Evolutionary conservation across 1,140 invertebrate species (phyloP).

Genomic region (Nasonia vitripennis): DNA sequence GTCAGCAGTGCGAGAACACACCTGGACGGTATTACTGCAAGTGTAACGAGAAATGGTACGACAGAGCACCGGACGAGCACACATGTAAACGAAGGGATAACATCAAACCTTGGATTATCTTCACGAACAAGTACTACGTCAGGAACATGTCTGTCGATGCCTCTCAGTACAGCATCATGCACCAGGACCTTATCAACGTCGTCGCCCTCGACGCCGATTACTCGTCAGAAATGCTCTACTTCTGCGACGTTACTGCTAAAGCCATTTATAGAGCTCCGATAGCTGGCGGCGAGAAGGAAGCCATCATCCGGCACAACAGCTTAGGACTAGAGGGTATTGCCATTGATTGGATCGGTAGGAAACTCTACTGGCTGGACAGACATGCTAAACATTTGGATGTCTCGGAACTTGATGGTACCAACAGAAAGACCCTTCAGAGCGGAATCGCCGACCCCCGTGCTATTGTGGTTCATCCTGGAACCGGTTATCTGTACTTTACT

Average conservation of each 20-base stretch:
- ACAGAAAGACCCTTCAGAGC: slow-evolving; percentile 89
- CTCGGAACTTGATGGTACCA: slow-evolving; percentile 93
- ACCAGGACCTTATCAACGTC: slow-evolving; percentile 97
- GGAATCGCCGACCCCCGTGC: slow-evolving; percentile 94
- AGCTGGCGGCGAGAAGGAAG: slow-evolving; percentile 80
- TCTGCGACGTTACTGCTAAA: slow-evolving; percentile 96
- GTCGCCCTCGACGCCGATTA: slow-evolving; percentile 97
- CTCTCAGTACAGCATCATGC: slow-evolving; percentile 88
- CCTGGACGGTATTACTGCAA: slow-evolving; percentile 95
- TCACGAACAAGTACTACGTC: slow-evolving; percentile 98
- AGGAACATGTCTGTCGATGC: slow-evolving; percentile 96
- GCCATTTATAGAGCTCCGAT: slow-evolving; percentile 83
- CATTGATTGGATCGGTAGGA: slow-evolving; percentile 97
- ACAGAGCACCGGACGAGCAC: slow-evolving; percentile 88
- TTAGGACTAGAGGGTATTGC: slow-evolving; percentile 97
- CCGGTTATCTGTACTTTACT: slow-evolving; percentile 95
- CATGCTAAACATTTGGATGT: slow-evolving; percentile 96
- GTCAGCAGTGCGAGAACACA: slow-evolving; percentile 96
- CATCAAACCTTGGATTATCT: slow-evolving; percentile 93
- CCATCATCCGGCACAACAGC: slow-evolving; percentile 93
- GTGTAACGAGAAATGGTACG: slow-evolving; percentile 95
- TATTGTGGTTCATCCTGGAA: slow-evolving; percentile 95
- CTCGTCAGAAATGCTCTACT: slow-evolving; percentile 89
- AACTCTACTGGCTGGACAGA: slow-evolving; percentile 98
- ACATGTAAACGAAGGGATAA: slow-evolving; percentile 92